phyloP scores from a whole-genome alignment of 2,113 vertebrate genomes.

The Lipotes vexillifer region DNA sequence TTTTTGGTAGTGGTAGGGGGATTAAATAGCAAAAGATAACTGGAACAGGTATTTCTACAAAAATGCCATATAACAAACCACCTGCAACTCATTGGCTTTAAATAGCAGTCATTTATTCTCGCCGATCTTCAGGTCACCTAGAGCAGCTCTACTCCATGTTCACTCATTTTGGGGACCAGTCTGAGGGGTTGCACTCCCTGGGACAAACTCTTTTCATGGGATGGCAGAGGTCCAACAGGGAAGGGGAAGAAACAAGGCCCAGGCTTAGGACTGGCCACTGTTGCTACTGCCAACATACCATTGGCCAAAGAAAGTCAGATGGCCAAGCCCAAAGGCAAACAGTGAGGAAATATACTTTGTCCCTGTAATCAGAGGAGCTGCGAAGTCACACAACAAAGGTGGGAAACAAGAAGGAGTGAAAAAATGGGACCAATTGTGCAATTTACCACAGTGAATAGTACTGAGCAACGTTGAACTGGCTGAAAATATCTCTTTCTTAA shows the following conservation, averaged over 20 bases:
- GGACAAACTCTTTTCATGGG: background rate
- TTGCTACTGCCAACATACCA: background rate
- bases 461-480: background rate
- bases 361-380: background rate
- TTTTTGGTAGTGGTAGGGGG: background rate
- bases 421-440: background rate
- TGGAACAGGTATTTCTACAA: background rate
- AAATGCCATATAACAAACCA: background rate
- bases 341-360: background rate
- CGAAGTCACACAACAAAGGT: background rate
- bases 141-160: background rate
- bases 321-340: background rate
- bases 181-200: background rate
- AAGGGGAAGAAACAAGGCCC: background rate
- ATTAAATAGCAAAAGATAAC: slow-evolving; percentile 1
- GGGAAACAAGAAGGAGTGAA: slow-evolving; percentile 9
- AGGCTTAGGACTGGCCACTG: background rate
- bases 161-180: background rate
- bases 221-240: background rate
- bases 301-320: background rate
- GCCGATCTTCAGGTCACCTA: background rate
- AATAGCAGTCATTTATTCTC: background rate
- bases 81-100: background rate
- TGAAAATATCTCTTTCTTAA: slow-evolving; percentile 14
- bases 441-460: background rate